These are phyloP conservation scores for Protosalanx chinensis DNA, from an alignment of 2,797 vertebrate genomes.

Conservation along the genomic window DNA sequence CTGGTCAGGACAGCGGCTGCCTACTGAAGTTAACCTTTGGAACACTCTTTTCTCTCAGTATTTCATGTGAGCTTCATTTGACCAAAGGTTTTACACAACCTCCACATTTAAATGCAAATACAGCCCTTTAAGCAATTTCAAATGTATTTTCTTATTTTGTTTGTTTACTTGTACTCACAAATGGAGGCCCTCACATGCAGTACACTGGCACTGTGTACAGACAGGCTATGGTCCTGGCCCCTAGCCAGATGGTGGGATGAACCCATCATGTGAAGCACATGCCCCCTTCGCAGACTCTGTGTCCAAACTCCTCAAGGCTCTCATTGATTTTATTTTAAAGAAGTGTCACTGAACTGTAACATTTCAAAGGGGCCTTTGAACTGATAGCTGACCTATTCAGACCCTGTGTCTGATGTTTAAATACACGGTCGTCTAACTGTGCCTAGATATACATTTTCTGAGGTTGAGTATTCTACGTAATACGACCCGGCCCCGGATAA, in stretches of 20 bases:
- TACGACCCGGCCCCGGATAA: too few species aligned
- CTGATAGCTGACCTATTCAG: constrained; percentile 30
- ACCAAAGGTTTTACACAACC: too few species aligned
- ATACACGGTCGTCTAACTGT: constrained; percentile 47
- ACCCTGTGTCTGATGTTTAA: constrained; percentile 37
- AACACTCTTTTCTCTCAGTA: too few species aligned
- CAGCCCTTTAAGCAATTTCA: too few species aligned
- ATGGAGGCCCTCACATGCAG: neutral
- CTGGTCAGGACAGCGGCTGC: neutral
- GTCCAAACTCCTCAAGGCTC: constrained; percentile 22
- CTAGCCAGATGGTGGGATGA: neutral
- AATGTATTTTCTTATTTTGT: too few species aligned
- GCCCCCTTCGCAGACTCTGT: neutral
- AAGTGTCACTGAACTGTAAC: constrained; percentile 31
- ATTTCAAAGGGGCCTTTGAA: constrained; percentile 31
- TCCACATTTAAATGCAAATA: too few species aligned
- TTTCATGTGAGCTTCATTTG: too few species aligned
- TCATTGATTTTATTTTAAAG: constrained; percentile 28
- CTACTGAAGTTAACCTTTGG: neutral
- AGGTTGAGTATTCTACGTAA: too few species aligned
- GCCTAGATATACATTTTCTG: constrained; percentile 42
- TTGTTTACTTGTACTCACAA: too few species aligned
- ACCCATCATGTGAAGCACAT: neutral
- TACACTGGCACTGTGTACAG: neutral
- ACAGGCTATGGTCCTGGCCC: neutral